Base-by-base conservation (phyloP, 2,113 vertebrate species). In the Saguinus midas region DNA sequence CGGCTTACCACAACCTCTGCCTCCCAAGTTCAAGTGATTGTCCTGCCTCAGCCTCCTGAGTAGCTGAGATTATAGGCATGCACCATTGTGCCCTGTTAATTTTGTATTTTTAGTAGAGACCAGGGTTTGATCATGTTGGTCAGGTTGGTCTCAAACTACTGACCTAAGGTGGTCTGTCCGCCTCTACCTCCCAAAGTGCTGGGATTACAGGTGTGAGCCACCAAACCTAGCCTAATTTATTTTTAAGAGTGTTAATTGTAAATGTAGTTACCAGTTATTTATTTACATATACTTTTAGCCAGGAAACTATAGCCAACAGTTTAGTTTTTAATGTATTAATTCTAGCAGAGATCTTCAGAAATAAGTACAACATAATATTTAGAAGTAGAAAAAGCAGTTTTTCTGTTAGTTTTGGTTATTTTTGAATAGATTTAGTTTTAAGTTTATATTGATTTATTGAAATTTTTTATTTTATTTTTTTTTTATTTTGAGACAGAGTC, bases 351-450 rank as follows among this genome's bases (percentile, higher is more conserved):
- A 43, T 40, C 37, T 92, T 92, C 35, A 94, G 32, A 94, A 92
- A 87, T 40, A 72, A 87, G 27, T 72, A 52, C 16, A 96, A 48
- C 68, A 61, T 57, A 86, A 55, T 72, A 85, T 80, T 64, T 78
- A 70, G 52, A 18, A 81, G 8, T 35, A 10, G 21, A 84, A 95
- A 92, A 96, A 61, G 37, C 32, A 76, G 4, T 40, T 86, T 87
- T 95, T n/a, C 55, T 57, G 48, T 86, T 92, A 70, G 50, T 87
- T 92, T 92, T 86, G 61, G 40, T 88, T 85, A 40, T 84, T 93
- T 94, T 93, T 81, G 20, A 92, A 92, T 92, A 79, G 72, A 87
- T 14, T 89, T 84, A 18, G 29, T 72, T 96, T 87, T 89, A 78
- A 84, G 55, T 87, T 92, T 90, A 83, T 72, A 57, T 81, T 68